These are phyloP conservation scores for Carabus problematicus DNA, from an alignment of 2,888 invertebrate species.

Conservation along the genomic window DNA sequence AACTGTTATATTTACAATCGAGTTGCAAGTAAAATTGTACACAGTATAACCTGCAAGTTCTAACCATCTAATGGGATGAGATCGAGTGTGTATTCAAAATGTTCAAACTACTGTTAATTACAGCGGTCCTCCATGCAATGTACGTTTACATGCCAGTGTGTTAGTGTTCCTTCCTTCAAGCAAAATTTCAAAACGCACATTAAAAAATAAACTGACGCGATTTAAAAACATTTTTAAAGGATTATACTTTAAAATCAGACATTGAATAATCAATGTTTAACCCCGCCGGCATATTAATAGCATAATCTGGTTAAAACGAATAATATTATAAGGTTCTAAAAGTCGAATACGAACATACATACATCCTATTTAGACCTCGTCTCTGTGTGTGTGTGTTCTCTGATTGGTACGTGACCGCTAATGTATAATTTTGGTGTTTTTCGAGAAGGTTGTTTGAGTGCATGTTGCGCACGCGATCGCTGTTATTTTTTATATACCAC, in stretches of 20 bases:
- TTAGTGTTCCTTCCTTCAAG: neutral
- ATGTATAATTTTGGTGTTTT: slow-evolving; percentile 22
- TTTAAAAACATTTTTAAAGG: neutral
- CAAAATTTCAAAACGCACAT: neutral
- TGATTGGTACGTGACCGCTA: neutral
- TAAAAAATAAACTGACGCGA: neutral
- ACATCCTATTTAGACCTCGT: too few species aligned
- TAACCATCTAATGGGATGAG: too few species aligned
- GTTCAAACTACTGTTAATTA: too few species aligned
- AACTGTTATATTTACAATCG: too few species aligned
- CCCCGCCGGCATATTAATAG: slow-evolving; percentile 30
- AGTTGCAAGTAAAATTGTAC: too few species aligned
- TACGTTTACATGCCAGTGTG: too few species aligned
- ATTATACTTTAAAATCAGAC: slow-evolving; percentile 19
- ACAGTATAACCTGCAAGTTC: too few species aligned
- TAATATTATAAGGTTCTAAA: slow-evolving; percentile 17
- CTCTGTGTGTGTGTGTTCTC: too few species aligned
- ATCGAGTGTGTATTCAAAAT: too few species aligned
- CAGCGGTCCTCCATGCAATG: too few species aligned
- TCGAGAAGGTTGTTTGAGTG: neutral
- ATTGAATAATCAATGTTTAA: slow-evolving; percentile 13
- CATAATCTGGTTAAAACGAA: slow-evolving; percentile 27
- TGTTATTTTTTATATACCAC: neutral
- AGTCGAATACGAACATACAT: slow-evolving; percentile 23
- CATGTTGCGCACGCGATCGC: slow-evolving; percentile 27